A percentile compares a stretch with the other conserved stretches of the same genome.
Evolutionary conservation across 2,888 invertebrate species (phyloP).

Genomic region (Chorisops tibialis): DNA sequence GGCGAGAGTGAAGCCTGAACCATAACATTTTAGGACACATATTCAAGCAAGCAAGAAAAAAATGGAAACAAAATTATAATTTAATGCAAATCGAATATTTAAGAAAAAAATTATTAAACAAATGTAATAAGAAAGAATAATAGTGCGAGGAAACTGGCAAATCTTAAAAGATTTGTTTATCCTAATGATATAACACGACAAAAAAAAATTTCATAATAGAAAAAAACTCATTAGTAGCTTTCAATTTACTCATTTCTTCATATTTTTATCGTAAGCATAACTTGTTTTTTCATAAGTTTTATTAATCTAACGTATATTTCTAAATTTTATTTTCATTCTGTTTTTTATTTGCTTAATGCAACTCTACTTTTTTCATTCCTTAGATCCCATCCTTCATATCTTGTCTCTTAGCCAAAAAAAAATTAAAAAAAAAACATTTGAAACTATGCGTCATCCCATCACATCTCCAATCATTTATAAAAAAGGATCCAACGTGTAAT

Average conservation of each 20-base stretch:
- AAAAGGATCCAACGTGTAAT: background rate
- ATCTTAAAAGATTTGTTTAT: background rate
- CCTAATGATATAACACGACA: too few relatives aligned
- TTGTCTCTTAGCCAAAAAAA: background rate
- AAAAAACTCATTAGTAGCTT: background rate
- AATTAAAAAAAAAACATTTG: too few relatives aligned
- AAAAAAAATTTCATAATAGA: too few relatives aligned
- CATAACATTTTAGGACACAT: background rate
- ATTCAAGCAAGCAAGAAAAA: conserved; percentile 1
- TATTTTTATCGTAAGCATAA: background rate
- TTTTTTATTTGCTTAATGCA: background rate
- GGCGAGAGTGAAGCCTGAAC: conserved; percentile 57
- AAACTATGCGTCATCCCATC: background rate
- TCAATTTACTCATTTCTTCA: conserved; percentile 7
- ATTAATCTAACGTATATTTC: background rate
- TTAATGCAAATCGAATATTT: background rate
- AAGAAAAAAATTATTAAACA: conserved; percentile 6
- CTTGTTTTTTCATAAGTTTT: background rate
- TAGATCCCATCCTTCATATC: background rate
- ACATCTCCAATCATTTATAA: background rate
- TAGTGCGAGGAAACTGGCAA: background rate
- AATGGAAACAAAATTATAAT: background rate
- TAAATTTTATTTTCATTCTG: background rate
- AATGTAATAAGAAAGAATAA: background rate
- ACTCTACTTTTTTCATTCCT: background rate